Evolutionary conservation across 2,113 vertebrate genomes (phyloP), one percentile per base, ranked within the genome.

Genomic region (Corydoras sp.): DNA sequence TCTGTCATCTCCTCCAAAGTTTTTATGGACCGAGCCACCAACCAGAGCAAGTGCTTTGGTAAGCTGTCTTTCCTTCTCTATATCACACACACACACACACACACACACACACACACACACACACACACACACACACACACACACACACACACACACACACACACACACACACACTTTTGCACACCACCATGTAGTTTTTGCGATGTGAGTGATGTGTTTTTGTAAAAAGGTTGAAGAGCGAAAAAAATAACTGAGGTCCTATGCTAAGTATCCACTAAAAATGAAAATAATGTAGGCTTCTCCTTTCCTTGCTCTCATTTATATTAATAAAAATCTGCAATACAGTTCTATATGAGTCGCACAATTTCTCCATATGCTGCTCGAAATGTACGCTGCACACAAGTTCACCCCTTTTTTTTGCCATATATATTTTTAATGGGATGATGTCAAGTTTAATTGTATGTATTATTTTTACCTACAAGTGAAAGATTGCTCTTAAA

Each of bases 21-120:
- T 83, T 98, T 98, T 80, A 94, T 98, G 78, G 96, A 98, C 85
- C 88, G 95, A 3, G 95, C 96, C 80, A 98, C 95, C 86, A 98
- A 98, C 87, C 95, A 98, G 91, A 98, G 95, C 92, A 97, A 98
- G 86, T 98, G 95, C 88, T 98, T 98, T 77, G 94, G 95, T 97
- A 85, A 90, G 94, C 82, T 78, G 51, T 24, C 18, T 24, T 24
- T 24, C 18, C 18, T 24, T 24, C 18, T 24, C 18, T 24, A 24
- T 35, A 2, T 24, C 18, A 24, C 18, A 24, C 18, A 24, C 18
- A 24, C 18, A 24, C 18, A 24, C 18, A 24, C 18, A 6, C 50
- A 62, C 31, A 35, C 31, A n/a, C 11, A 56, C 1, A 49, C 48
- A 62, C 31, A 35, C 31, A n/a, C 11, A 56, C 1, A 49, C 48